Evolutionary conservation across 2,797 vertebrate genomes (phyloP), one percentile per base, ranked within the genome.

Genomic region (Oreortyx pictus): DNA sequence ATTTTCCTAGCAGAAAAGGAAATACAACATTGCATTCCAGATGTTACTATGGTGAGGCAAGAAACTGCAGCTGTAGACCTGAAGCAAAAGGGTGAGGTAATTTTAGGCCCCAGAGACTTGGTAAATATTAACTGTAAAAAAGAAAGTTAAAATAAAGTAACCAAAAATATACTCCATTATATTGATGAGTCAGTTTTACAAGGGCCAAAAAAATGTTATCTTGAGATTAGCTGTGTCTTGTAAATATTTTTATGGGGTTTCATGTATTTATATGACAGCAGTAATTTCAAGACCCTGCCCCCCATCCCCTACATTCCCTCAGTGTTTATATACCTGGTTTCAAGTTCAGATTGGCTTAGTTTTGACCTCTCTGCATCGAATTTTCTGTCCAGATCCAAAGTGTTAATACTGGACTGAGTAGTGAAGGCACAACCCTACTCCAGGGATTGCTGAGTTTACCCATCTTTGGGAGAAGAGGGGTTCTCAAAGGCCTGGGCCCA

Each of bases 91-190:
- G 97, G 98, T 99, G 98, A 99, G 98, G 98, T 99, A 99, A 99
- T 99, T 98, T 98, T 97, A 96, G 96, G 88, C 98, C 97, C 98
- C 96, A 95, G 98, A 98, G 98, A 98, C 98, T 98, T 98, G 97
- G 99, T 98, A 99, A 99, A 99, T 98, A 99, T 98, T 99, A 99
- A 98, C 98, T 98, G 91, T 98, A 98, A 98, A 98, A 98, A 98
- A 98, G 97, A 98, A 98, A 98, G 95, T 97, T 96, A 96, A 97
- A 97, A 72, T 87, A 97, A 96, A 97, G 81, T 81, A 88, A 97
- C 97, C 89, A 88, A 90, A 97, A 95, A 93, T 94, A 95, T 44
- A 91, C 91, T 96, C 86, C 88, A 73, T 95, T 96, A 96, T 96
- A 96, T 62, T 96, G 94, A 97, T 95, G 90, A 96, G 86, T 95